These are phyloP conservation scores for Meandrusa payeni DNA, from an alignment of 2,888 invertebrate species.

Conservation along the genomic window DNA sequence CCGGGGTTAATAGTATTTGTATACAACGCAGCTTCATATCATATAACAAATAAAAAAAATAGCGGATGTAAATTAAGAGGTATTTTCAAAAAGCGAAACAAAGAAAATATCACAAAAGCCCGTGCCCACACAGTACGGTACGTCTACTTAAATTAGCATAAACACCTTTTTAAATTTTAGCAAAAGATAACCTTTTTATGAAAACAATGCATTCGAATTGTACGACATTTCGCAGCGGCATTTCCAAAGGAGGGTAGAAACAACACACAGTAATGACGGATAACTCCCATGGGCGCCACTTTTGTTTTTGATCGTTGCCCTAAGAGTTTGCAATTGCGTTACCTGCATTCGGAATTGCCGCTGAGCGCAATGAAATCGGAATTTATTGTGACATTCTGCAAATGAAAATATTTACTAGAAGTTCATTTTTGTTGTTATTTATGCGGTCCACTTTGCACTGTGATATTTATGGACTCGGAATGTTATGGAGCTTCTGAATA, in stretches of 20 bases:
- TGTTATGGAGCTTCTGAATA: too few species aligned
- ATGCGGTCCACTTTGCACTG: not conserved
- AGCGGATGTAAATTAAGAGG: too few species aligned
- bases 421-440: slow-evolving; percentile 9
- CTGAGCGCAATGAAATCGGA: slow-evolving; percentile 10
- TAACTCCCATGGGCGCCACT: slow-evolving; percentile 22
- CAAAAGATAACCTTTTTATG: slow-evolving; percentile 21
- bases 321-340: slow-evolving; percentile 19
- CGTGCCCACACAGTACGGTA: too few species aligned
- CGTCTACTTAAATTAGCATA: slow-evolving; percentile 10
- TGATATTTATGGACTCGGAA: not conserved
- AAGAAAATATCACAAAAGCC: too few species aligned
- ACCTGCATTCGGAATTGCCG: slow-evolving; percentile 21
- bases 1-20: too few species aligned
- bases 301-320: slow-evolving; percentile 20
- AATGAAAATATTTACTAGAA: slow-evolving; percentile 12
- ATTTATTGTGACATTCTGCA: slow-evolving; percentile 16
- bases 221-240: slow-evolving; percentile 22
- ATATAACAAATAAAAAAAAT: too few species aligned
- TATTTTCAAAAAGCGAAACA: not conserved
- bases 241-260: slow-evolving; percentile 13
- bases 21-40: too few species aligned
- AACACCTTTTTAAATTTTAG: slow-evolving; percentile 14
- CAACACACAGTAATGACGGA: slow-evolving; percentile 19
- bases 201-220: slow-evolving; percentile 19